These are phyloP conservation scores for Temnothorax nylanderi DNA, from an alignment of 1,140 invertebrate species.

Conservation along the genomic window DNA sequence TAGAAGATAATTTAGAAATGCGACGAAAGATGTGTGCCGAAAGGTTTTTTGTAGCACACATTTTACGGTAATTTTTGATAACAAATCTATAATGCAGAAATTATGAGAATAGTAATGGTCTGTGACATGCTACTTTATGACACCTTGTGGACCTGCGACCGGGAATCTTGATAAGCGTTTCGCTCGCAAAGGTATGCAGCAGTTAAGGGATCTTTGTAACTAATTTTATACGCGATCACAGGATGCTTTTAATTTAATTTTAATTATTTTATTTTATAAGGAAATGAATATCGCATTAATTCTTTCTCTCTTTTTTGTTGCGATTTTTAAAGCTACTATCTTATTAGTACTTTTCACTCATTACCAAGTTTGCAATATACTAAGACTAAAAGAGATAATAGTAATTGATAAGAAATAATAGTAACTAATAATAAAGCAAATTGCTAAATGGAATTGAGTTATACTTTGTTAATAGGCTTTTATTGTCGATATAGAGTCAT, in stretches of 20 bases:
- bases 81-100: constrained; percentile 17
- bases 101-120: constrained; percentile 41
- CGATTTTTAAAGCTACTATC: background rate
- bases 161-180: constrained; percentile 12
- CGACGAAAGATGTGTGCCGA: constrained; percentile 19
- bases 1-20: constrained; percentile 48
- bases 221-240: constrained; percentile 8
- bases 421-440: background rate
- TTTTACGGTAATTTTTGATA: constrained; percentile 44
- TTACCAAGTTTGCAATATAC: background rate
- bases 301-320: background rate
- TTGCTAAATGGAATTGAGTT: background rate
- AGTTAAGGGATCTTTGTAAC: background rate
- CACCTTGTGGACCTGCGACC: background rate
- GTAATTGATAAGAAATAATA: background rate
- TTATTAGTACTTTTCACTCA: background rate
- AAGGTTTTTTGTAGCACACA: constrained; percentile 16
- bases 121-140: constrained; percentile 21
- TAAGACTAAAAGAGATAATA: background rate
- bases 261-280: constrained; percentile 4
- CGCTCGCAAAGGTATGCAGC: background rate
- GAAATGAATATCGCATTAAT: background rate
- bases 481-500: background rate
- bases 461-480: background rate
- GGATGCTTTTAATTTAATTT: background rate